Percentiles rank a stretch among this genome's conserved stretches.
Conservation (phyloP, 2,888 invertebrate species). For the Autographa gamma region DNA sequence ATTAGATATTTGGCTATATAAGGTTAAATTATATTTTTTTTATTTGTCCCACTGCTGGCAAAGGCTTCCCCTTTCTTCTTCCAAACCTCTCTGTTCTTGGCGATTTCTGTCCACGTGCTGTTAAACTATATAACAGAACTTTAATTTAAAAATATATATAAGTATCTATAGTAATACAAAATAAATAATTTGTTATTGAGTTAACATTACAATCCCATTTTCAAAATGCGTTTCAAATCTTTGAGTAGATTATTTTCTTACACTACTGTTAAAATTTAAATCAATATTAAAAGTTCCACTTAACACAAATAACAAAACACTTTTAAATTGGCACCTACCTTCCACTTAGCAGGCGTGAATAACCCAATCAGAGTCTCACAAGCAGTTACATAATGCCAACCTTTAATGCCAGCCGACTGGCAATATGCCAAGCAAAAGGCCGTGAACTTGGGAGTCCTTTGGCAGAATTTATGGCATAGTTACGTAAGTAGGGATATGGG, state of each 20-base stretch:
- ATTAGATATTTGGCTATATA: too few species aligned
- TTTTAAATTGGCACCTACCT: slow-evolving; percentile 23
- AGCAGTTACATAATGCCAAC: slow-evolving; percentile 42
- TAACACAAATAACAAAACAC: slow-evolving; percentile 17
- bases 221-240: too few species aligned
- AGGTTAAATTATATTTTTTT: too few species aligned
- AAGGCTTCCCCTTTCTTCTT: too few species aligned
- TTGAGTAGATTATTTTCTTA: too few species aligned
- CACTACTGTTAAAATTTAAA: not conserved
- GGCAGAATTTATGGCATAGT: slow-evolving; percentile 50
- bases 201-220: not conserved
- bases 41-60: too few species aligned
- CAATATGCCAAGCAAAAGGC: slow-evolving; percentile 48
- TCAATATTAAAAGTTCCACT: slow-evolving; percentile 7
- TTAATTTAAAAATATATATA: too few species aligned
- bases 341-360: slow-evolving; percentile 35
- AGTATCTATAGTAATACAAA: too few species aligned
- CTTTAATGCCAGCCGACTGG: slow-evolving; percentile 50
- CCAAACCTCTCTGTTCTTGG: too few species aligned
- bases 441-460: slow-evolving; percentile 54
- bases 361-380: slow-evolving; percentile 40
- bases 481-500: slow-evolving; percentile 51
- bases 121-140: too few species aligned
- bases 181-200: not conserved
- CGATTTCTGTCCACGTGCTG: too few species aligned